These are phyloP conservation scores for Anneissia japonica DNA, from an alignment of 35 echinoderm and acorn worm genomes.

Conservation along the genomic window DNA sequence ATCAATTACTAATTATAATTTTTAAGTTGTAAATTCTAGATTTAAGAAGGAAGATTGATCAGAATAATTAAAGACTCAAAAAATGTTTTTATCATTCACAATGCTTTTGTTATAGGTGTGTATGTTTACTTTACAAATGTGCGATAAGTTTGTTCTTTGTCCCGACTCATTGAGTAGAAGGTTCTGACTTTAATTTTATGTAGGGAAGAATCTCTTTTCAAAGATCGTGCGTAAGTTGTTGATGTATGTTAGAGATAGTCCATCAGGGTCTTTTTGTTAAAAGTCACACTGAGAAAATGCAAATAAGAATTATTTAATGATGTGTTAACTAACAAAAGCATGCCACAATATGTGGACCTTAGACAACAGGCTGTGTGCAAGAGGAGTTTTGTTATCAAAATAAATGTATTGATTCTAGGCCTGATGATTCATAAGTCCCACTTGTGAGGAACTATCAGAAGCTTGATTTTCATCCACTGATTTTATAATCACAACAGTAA, in stretches of 20 bases:
- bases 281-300: neutral
- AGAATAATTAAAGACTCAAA: neutral
- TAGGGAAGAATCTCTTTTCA: neutral
- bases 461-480: too few relatives aligned
- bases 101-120: neutral
- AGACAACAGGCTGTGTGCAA: neutral
- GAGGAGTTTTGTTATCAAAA: neutral
- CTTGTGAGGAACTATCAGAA: neutral
- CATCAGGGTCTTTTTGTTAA: neutral
- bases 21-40: too few relatives aligned
- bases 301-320: neutral
- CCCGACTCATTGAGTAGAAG: neutral
- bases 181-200: neutral
- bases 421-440: neutral
- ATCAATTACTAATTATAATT: too few relatives aligned
- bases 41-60: neutral
- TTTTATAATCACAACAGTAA: too few relatives aligned
- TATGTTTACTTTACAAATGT: neutral
- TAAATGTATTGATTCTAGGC: neutral
- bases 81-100: neutral
- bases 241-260: neutral
- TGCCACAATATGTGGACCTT: neutral
- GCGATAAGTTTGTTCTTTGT: neutral
- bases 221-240: neutral
- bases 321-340: neutral